Conservation (phyloP, 1,140 invertebrate genomes). For the Anthonomus grandis region DNA sequence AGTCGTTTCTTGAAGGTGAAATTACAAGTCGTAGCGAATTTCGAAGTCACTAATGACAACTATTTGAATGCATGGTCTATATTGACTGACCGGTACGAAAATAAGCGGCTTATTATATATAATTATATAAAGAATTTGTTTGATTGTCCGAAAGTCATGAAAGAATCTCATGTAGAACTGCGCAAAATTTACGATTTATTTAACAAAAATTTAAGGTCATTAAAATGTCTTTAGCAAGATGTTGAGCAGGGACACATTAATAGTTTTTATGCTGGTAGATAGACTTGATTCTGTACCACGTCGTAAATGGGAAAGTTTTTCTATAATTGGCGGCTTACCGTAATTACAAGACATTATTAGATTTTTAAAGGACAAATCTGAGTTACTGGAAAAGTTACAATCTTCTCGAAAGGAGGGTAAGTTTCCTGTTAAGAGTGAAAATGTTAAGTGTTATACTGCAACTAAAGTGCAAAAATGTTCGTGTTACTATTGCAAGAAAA, state of each 20-base stretch:
- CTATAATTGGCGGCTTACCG: background rate
- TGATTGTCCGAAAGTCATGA: background rate
- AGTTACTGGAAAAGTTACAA: slow-evolving; percentile 10
- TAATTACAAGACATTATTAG: background rate
- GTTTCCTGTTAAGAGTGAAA: no score
- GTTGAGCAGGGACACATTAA: background rate
- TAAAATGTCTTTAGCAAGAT: background rate
- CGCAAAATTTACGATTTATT: slow-evolving; percentile 2
- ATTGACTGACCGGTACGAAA: no score
- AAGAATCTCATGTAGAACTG: background rate
- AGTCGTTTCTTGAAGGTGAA: no score
- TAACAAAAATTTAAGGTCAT: slow-evolving; percentile 6
- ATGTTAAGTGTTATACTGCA: background rate
- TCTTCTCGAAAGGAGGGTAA: no score
- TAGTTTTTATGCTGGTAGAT: background rate
- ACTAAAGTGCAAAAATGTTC: background rate
- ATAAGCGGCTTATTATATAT: no score
- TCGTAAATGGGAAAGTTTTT: no score
- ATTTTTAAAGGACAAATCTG: slow-evolving; percentile 11
- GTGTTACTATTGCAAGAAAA: slow-evolving; percentile 9
- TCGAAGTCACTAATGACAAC: no score
- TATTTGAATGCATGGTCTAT: no score
- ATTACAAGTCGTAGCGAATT: no score
- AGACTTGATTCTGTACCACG: slow-evolving; percentile 1
- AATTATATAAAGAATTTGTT: background rate